Base-by-base conservation (phyloP, 2,888 invertebrate genomes). In the Mythimna pallens region DNA sequence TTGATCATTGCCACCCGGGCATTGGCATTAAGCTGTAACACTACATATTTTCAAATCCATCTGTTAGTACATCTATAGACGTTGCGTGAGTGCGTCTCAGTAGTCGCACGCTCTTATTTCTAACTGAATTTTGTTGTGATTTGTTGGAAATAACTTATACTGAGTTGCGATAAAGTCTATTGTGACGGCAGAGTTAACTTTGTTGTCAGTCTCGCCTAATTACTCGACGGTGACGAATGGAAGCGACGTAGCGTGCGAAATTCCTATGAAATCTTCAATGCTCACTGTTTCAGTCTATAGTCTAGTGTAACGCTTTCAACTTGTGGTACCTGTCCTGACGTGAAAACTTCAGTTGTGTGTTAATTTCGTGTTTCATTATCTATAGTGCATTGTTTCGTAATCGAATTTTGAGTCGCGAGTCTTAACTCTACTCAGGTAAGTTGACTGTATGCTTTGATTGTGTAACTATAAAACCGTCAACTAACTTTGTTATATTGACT, bases 191-290 rank as follows among this genome's bases (percentile, higher is more conserved):
- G n/a, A 59, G 34, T 80, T 87, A 79, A 73, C 36, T 87, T 82
- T 80, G 84, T 78, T 82, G 88, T n/a, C 61, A 55, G 85, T 87
- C 78, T 87, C 87, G 89, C 83, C 91, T 94, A 94, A 95, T 93
- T 93, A 92, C 88, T 90, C 87, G 90, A 92, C 93, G 90, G 91
- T 92, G 93, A 94, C 93, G 93, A 92, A 94, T 93, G 88, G 89
- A 90, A 89, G 88, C 89, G 87, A 90, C 91, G 92, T 93, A 93
- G 88, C 91, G 92, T 93, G 94, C 90, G 92, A 94, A 94, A 94
- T 94, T 93, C 91, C 93, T 93, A 89, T 93, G 93, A 93, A 93
- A 93, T 93, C 89, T 93, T 92, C 89, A 86, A 87, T 88, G 88
- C 82, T 86, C 82, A 88, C 88, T 87, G 88, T 88, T 88, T 89